Evolutionary conservation across 1,140 invertebrate genomes (phyloP), one percentile per base, ranked within the genome.

Genomic region (Trichonephila clavata): DNA sequence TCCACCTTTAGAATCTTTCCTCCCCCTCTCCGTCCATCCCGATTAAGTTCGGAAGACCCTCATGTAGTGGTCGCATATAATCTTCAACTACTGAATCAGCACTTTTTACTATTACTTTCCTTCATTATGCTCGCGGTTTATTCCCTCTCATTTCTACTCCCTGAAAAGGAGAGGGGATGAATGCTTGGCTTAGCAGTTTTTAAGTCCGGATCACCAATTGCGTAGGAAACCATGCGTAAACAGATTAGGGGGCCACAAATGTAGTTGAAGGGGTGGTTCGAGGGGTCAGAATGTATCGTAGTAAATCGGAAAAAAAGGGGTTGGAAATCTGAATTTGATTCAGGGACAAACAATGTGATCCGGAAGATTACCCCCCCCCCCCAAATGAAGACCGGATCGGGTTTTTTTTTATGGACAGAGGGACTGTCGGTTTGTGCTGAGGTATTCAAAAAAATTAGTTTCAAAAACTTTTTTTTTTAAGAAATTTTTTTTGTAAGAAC

Each of bases 81-180:
- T 50, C 50, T 50, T 50, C 50, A 1, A 50, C 7, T 21, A 43
- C 81, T 57, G 39, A 84, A 6, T 84, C 50, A 84, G 39, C 50
- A 57, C 39, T 20, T 50, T 50, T 50, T 50, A 50, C 50, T 50
- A 50, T 50, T n/a, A 14, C 81, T 57, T 84, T 57, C 20, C 81
- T 84, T 84, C 81, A 84, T 84, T 84, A 84, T 84, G 32, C 39
- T 8, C 21, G 20, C 43, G 43, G 39, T 84, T 84, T 84, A 24
- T 84, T 84, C 81, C 57, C 16, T 16, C 71, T 21, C 61, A 63
- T 3, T 21, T 21, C 71, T 24, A 80, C 71, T 32, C 24, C 13
- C 50, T 50, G 50, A 50, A 50, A 50, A 50, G 50, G 50, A 50
- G 50, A 50, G 50, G 50, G 7, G 50, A 50, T 50, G 50, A 50